Evolutionary conservation across 2,113 vertebrate species (phyloP).

Genomic region (Zosterops borbonicus): DNA sequence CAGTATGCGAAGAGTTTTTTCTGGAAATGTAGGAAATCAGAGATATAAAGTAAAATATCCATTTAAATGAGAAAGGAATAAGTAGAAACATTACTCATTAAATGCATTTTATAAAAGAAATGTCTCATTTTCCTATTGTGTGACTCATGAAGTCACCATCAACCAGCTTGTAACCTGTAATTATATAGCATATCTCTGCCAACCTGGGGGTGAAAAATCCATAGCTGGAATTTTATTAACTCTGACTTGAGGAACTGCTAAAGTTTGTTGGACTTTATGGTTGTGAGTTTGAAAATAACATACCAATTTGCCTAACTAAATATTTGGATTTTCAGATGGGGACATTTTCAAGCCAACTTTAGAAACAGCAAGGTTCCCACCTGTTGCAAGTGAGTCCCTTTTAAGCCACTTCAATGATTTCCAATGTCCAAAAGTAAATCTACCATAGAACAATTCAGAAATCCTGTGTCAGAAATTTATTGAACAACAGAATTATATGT

Average conservation of each 20-base stretch:
- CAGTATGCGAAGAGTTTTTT: background rate
- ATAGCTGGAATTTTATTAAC: background rate
- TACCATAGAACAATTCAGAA: background rate
- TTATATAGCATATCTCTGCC: background rate
- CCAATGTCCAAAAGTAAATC: background rate
- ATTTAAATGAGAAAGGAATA: background rate
- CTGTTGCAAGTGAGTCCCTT: background rate
- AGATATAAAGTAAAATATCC: background rate
- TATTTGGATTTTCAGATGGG: background rate
- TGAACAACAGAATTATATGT: background rate
- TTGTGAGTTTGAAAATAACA: background rate
- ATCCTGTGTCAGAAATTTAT: background rate
- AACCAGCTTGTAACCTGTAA: background rate
- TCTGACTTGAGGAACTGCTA: background rate
- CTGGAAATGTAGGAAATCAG: background rate
- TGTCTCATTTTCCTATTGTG: background rate
- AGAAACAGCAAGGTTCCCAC: background rate
- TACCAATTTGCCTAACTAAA: background rate
- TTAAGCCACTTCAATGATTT: background rate
- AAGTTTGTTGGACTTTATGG: background rate
- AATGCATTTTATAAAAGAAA: slow-evolving; percentile 24
- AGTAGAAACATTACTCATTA: background rate
- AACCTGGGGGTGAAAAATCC: background rate
- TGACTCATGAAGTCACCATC: slow-evolving; percentile 21
- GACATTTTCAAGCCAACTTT: background rate